Conservation (phyloP, 2,113 vertebrate species). For the Microcebus griseorufus region DNA sequence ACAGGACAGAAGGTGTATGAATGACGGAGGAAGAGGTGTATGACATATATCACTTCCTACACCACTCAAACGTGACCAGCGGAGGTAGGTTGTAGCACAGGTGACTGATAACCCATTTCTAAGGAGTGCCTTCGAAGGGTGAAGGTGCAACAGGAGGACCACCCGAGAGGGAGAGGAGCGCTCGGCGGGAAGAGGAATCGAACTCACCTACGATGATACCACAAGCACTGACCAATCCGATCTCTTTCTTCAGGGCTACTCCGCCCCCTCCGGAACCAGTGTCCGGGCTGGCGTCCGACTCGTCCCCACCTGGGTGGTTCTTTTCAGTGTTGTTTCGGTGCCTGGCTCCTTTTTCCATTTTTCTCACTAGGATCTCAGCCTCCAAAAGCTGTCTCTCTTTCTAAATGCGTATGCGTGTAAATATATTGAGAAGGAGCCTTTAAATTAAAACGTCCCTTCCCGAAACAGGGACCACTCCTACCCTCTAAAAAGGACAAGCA, state of each 20-base stretch:
- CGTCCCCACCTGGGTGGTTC: conserved; percentile 35
- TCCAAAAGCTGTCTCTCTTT: conserved; percentile 33
- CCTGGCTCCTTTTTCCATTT: conserved; percentile 75
- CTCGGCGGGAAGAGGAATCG: not conserved
- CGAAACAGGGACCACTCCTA: conserved; percentile 23
- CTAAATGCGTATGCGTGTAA: not conserved
- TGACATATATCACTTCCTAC: not conserved
- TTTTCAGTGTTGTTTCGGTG: conserved; percentile 64
- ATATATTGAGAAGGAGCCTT: conserved; percentile 13
- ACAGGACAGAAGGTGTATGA: not conserved
- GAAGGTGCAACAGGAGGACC: not conserved
- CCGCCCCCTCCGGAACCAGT: conserved; percentile 75
- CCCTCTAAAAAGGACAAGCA: conserved; percentile 35
- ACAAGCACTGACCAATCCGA: conserved; percentile 94
- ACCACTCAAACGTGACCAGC: not conserved
- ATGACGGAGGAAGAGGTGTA: not conserved
- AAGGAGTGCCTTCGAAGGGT: not conserved
- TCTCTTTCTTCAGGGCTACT: conserved; percentile 94
- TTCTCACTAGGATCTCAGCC: conserved; percentile 31
- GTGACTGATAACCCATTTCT: not conserved
- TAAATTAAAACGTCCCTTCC: conserved; percentile 42
- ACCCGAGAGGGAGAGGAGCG: not conserved
- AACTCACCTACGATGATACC: conserved; percentile 95
- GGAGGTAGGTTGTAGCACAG: not conserved
- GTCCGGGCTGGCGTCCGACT: conserved; percentile 26